Evolutionary conservation across 2,113 vertebrate genomes (phyloP), one percentile per base, ranked within the genome.

Genomic region (Saguinus imperator): DNA sequence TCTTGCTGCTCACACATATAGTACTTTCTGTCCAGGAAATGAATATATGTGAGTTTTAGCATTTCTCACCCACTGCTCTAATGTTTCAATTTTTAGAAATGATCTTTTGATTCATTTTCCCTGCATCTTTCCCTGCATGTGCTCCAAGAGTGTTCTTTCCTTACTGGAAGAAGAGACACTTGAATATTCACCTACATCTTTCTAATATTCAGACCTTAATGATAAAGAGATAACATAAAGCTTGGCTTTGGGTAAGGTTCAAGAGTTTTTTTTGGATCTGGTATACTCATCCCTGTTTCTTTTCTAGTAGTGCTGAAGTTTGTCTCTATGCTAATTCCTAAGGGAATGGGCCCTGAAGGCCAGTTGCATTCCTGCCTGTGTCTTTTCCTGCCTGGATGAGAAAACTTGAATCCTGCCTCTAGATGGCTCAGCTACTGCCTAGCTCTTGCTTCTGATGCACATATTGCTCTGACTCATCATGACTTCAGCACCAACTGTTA

Each of bases 281-380:
- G 32, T 85, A 21, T 13, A 21, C 18, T 72, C 92, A 88, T 25
- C 6, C 29, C 12, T 72, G 25, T 8, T 11, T 57, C 43, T 88
- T 88, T 88, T 81, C 80, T 92, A 1, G 35, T 40, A 68, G 14
- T 87, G 20, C 23, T 73, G 3, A 81, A 35, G 40, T 50, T 27
- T 18, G 68, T 58, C 35, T 70, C 6, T 40, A 2, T 40, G 58
- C 4, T 50, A 40, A 64, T 40, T 13, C 55, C 18, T 4, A 37
- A 16, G 5, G 1, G 1, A 12, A 0, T 80, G n/a, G 45, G 4
- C 0, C 27, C n/a, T 83, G 20, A 70, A 64, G 61, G 5, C 8
- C n/a, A 80, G 14, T 4, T 35, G 40, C 92, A 25, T 16, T 82
- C 20, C 66, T 86, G 8, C 52, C 11, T 83, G 1, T 57, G 1